Conservation (phyloP, 2,113 vertebrate species). For the Ariopsis seemanni region DNA sequence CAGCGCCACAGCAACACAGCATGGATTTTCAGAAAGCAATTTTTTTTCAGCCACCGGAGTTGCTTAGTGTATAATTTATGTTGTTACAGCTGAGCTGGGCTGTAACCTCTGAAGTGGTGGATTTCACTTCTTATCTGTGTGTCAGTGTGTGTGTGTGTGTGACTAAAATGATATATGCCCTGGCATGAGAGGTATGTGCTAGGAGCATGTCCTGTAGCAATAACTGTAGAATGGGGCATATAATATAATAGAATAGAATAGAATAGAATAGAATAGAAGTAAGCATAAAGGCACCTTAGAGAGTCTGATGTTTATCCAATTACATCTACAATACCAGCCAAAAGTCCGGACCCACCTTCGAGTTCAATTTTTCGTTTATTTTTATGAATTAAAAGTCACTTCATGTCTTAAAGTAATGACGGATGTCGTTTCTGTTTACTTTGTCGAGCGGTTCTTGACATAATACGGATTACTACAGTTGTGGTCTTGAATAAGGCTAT, state of each 20-base stretch:
- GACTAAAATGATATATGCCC: background rate
- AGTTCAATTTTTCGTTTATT: too few relatives aligned
- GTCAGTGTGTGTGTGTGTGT: constrained; percentile 10
- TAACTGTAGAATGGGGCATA: background rate
- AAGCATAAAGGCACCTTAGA: background rate
- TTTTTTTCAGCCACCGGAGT: constrained; percentile 34
- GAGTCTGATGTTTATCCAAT: background rate
- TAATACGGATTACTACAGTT: too few relatives aligned
- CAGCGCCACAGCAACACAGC: background rate
- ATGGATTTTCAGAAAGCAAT: constrained; percentile 68
- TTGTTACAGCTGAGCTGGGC: constrained; percentile 33
- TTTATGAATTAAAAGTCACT: too few relatives aligned
- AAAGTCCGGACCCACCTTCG: too few relatives aligned
- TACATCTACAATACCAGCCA: too few relatives aligned
- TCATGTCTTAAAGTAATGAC: too few relatives aligned
- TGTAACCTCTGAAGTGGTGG: constrained; percentile 42
- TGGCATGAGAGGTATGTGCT: background rate
- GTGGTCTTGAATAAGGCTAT: too few relatives aligned
- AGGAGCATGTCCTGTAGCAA: background rate
- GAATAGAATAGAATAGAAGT: background rate
- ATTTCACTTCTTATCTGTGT: background rate
- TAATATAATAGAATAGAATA: background rate
- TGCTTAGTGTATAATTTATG: constrained; percentile 4
- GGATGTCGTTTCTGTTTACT: too few relatives aligned
- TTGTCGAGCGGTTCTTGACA: too few relatives aligned